phyloP scores from a whole-genome alignment of 2,797 vertebrate species.

The Crocidura indochinensis region DNA sequence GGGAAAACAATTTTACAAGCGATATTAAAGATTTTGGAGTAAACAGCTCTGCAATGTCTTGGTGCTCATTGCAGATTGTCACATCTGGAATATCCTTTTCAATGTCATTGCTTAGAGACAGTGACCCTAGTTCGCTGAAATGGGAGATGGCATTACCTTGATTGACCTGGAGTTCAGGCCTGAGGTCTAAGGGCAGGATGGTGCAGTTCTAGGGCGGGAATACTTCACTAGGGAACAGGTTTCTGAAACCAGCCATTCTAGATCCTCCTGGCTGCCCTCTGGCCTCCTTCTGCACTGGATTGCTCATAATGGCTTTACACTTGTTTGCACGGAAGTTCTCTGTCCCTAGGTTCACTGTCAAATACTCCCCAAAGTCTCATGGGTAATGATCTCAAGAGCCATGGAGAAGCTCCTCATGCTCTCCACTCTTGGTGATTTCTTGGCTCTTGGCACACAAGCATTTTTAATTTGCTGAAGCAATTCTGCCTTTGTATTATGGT shows the following conservation, averaged over 20 bases:
- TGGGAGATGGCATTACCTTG: not conserved
- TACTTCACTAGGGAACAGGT: not conserved
- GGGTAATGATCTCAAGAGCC: fast-evolving
- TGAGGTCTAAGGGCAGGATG: not conserved
- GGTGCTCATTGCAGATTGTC: not conserved
- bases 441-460: not conserved
- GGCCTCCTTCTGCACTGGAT: not conserved
- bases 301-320: not conserved
- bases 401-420: fast-evolving
- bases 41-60: not conserved
- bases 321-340: not conserved
- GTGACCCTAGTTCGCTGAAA: not conserved
- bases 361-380: not conserved
- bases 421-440: not conserved
- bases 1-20: not conserved
- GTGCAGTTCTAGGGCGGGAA: not conserved
- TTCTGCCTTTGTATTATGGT: constrained; percentile 59
- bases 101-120: not conserved
- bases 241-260: constrained; percentile 45
- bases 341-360: too few species aligned
- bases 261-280: not conserved
- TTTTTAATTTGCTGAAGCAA: constrained; percentile 39
- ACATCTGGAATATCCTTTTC: not conserved
- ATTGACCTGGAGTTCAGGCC: constrained; percentile 3
- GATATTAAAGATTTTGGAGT: not conserved